phyloP scores from a whole-genome alignment of 1,140 invertebrate genomes.

The Euborellia annulipes region DNA sequence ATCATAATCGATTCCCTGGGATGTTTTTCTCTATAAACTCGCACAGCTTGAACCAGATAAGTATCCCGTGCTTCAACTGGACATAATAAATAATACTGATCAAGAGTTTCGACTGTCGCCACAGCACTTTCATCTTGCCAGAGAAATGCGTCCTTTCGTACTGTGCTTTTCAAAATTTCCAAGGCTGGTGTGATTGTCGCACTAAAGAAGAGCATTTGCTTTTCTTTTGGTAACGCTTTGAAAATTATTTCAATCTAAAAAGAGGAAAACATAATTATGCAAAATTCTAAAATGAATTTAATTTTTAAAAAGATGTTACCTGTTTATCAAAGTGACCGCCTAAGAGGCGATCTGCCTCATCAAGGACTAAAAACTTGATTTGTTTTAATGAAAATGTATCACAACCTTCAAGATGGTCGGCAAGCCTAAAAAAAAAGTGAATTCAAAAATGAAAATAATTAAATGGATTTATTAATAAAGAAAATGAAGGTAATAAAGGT shows the following conservation, averaged over 20 bases:
- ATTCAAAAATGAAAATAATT: not conserved
- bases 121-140: conserved; percentile 50
- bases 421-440: conserved; percentile 35
- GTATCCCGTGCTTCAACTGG: conserved; percentile 83
- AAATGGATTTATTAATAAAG: conserved; percentile 4
- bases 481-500: conserved; percentile 1
- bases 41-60: conserved; percentile 77
- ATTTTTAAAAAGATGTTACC: conserved; percentile 21
- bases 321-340: conserved; percentile 65
- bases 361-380: conserved; percentile 74
- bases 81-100: conserved; percentile 81
- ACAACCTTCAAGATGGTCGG: conserved; percentile 74
- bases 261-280: not conserved
- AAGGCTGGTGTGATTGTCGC: conserved; percentile 88
- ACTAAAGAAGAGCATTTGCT: conserved; percentile 83
- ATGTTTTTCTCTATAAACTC: conserved; percentile 54
- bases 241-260: conserved; percentile 60
- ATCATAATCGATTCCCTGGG: conserved; percentile 73
- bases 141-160: conserved; percentile 38
- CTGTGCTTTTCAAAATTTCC: conserved; percentile 49
- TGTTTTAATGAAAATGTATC: conserved; percentile 65
- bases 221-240: conserved; percentile 54
- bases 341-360: conserved; percentile 84
- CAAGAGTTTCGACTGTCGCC: conserved; percentile 70
- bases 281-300: not conserved